phyloP scores from a whole-genome alignment of 2,113 vertebrate species.

The Ia io region DNA sequence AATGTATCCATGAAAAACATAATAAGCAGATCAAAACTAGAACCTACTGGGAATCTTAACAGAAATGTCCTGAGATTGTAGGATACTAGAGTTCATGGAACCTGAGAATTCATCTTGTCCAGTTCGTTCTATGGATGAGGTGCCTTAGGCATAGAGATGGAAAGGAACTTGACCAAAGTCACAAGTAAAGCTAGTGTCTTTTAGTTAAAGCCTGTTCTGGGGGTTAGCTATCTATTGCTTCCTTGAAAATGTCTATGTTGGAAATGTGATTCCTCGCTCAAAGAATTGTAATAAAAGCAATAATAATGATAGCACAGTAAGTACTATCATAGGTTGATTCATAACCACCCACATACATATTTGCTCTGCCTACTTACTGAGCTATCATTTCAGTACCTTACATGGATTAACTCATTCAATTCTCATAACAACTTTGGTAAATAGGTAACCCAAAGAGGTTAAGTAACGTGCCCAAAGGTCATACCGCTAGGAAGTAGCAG shows the following conservation, averaged over 20 bases:
- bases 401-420: constrained; percentile 1
- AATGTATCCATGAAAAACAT: neutral
- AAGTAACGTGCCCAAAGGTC: neutral
- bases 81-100: neutral
- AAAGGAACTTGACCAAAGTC: neutral
- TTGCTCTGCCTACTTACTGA: neutral
- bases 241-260: constrained; percentile 23
- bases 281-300: constrained; percentile 13
- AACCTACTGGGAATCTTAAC: neutral
- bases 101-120: neutral
- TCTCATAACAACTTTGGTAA: neutral
- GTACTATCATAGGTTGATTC: neutral
- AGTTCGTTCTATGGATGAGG: neutral
- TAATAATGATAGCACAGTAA: neutral
- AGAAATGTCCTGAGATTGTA: constrained; percentile 5
- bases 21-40: neutral
- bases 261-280: constrained; percentile 7
- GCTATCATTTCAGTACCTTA: neutral
- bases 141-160: neutral
- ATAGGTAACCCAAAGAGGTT: neutral
- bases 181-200: neutral
- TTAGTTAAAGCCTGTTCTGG: neutral
- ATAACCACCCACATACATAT: neutral
- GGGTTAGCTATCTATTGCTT: constrained; percentile 6
- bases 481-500: neutral